Evolutionary conservation across 2,888 invertebrate genomes (phyloP), one percentile per base, ranked within the genome.

Genomic region (Tenthredo distinguenda): DNA sequence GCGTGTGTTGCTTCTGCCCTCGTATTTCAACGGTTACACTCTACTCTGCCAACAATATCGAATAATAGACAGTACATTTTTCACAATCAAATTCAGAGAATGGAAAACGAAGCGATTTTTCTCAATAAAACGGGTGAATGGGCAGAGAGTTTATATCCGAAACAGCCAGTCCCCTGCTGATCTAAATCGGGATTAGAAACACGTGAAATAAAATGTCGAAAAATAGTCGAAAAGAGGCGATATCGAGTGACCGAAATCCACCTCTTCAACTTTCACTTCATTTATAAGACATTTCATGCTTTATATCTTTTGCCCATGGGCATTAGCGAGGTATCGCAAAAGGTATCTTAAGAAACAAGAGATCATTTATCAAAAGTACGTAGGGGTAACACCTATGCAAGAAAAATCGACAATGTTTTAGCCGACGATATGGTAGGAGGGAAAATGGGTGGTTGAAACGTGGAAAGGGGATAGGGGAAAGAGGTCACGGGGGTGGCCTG

Each of bases 401-500:
- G 91, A 91, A 91, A 91, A 91, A 91, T 91, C 90, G 91, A 90
- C 90, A 88, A 89, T 90, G 91, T 91, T 91, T 90, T 89, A 89
- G 89, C 89, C 87, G 87, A 85, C 85, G 85, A 88, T 88, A 86
- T 87, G 87, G 40, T n/a, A n/a, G 18, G 26, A 26, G 31, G 34
- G 34, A 68, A 68, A 31, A 34, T 18, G 43, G 74, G n/a, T n/a
- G 40, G 43, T 18, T 50, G 18, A 34, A 77, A 77, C 26, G 7
- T 34, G 37, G 15, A 34, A 62, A 62, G 58, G 62, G 81, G 37
- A 18, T 50, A 26, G 26, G 50, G 50, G 55, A 77, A 15, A 50
- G 58, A 21, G 81, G 62, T 62, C 37, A 62, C 40, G 55, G 58
- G 81, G 87, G 84, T 76, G 76, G 90, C 87, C 87, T 91, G 91